Base-by-base conservation (phyloP, 1,140 invertebrate genomes). In the Sycophaga agraensis region DNA sequence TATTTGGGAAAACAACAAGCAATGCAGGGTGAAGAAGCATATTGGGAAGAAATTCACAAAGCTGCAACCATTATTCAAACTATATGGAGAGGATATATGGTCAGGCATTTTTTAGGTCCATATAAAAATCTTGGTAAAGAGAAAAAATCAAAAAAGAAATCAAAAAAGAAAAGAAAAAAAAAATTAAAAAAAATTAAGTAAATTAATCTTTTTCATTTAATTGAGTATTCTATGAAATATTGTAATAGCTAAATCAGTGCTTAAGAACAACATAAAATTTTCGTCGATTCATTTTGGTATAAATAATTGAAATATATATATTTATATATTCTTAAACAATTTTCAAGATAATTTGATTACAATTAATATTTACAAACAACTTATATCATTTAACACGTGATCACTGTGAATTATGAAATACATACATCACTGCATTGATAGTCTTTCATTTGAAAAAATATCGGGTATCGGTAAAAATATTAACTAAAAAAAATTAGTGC, bases 291-390 rank as follows among this genome's bases (percentile, higher is more conserved):
- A 31, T 67, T 28, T 76, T 49, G 70, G 67, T 78, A 78, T 78
- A 78, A 80, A 79, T 78, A 76, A 78, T 72, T 77, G 70, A 78
- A 24, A 55, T 55, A 43, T 55, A 53, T 45, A 48, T n/a, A n/a
- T n/a, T n/a, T n/a, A n/a, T 48, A 78, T 80, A 80, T 77, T 74
- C 69, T 78, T 75, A 79, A 78, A 78, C 75, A 77, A 77, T 73
- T 69, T 69, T 71, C 71, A 66, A 71, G 66, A 71, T 71, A 77
- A 24, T 62, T 54, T 49, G 59, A 62, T 63, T 63, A 63, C 39
- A 63, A 57, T 53, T 71, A 77, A 62, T 79, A 80, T 79, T 72
- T 80, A 80, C 75, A 80, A 65, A 57, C 51, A 55, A 19, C 35
- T 63, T 62, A 72, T 69, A 66, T 70, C 69, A 63, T 62, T 46